Percentiles rank a stretch among this genome's conserved stretches.
Conservation (phyloP, 2,113 vertebrate species). For the Pristiophorus japonicus region DNA sequence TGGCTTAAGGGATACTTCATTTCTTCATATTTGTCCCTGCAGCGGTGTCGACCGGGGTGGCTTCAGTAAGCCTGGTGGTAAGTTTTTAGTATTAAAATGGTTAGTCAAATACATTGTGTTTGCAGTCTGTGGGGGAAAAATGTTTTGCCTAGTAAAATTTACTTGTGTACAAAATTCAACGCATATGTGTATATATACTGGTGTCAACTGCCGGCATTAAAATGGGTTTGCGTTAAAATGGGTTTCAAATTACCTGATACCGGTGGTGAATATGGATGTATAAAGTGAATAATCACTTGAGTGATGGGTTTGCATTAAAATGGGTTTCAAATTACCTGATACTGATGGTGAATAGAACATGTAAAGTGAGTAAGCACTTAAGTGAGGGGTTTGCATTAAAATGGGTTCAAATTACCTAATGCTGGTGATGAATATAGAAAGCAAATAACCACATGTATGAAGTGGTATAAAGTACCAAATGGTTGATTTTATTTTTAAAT, state of each 20-base stretch:
- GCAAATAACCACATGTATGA: not conserved
- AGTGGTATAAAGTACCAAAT: conserved; percentile 29
- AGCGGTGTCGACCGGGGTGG: conserved; percentile 99
- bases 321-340: conserved; percentile 13
- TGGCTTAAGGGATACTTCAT: conserved; percentile 98
- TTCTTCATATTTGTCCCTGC: conserved; percentile 99
- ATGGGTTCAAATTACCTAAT: conserved; percentile 30
- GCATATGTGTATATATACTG: not conserved
- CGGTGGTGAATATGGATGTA: conserved; percentile 23
- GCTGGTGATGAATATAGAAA: not conserved
- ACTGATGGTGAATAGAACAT: not conserved
- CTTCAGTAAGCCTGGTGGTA: conserved; percentile 99
- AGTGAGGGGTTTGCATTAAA: conserved; percentile 24
- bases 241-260: conserved; percentile 22
- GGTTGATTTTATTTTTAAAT: conserved; percentile 7
- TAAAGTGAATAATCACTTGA: conserved; percentile 30
- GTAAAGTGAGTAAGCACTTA: conserved; percentile 6
- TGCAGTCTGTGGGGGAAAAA: conserved; percentile 29
- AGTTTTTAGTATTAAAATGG: conserved; percentile 99
- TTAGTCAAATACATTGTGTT: conserved; percentile 56
- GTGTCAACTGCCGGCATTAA: conserved; percentile 31
- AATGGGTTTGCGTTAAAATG: conserved; percentile 30
- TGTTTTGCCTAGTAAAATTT: conserved; percentile 19
- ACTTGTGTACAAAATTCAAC: conserved; percentile 2
- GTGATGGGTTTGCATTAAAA: conserved; percentile 22